These are phyloP conservation scores for Zaprionus vittiger DNA, from an alignment of 1,140 invertebrate species.

Conservation along the genomic window DNA sequence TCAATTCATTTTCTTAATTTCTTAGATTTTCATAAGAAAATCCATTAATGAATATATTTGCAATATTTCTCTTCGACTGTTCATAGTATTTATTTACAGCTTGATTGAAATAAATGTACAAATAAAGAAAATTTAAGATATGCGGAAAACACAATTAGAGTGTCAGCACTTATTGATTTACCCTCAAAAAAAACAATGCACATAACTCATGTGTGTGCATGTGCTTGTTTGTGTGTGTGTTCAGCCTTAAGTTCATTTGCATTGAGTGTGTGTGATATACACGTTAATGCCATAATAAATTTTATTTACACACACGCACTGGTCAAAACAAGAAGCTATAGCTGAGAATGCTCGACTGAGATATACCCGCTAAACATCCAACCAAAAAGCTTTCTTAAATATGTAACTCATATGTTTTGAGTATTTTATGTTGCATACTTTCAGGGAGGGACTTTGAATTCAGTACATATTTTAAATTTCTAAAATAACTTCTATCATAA, in stretches of 20 bases:
- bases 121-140: neutral
- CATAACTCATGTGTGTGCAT: conserved; percentile 11
- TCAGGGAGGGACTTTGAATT: no score
- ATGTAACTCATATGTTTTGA: no score
- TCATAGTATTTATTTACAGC: neutral
- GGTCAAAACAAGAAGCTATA: neutral
- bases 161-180: conserved; percentile 5
- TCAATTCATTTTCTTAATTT: neutral
- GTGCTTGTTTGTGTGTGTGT: conserved; percentile 14
- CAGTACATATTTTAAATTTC: no score
- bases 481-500: no score
- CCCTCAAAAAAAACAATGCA: neutral
- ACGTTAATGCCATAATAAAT: conserved; percentile 68
- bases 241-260: conserved; percentile 13
- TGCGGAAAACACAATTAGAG: neutral
- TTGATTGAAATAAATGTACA: neutral
- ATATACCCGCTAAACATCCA: no score
- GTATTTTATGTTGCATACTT: no score
- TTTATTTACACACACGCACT: conserved; percentile 51
- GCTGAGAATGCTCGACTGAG: no score
- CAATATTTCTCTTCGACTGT: neutral
- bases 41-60: neutral
- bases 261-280: conserved; percentile 14
- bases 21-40: no score
- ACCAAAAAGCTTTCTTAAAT: no score